Conservation (phyloP, 2,888 invertebrate genomes). For the Drosophila paucipuncta region DNA sequence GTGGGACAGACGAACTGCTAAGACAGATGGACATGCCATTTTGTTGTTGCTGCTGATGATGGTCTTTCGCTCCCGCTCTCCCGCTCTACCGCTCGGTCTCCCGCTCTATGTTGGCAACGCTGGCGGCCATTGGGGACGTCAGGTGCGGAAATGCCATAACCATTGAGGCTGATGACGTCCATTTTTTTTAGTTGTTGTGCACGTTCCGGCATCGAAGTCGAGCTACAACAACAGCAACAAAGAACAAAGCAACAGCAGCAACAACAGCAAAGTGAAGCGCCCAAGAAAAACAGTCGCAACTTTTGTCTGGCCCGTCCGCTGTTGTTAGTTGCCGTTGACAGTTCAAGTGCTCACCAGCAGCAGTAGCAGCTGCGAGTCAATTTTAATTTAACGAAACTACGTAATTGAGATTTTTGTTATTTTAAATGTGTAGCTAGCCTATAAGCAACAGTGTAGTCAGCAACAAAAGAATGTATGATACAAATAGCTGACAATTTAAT, state of each 20-base stretch:
- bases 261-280: constrained; percentile 32
- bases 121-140: constrained; percentile 47
- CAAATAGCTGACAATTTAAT: not conserved
- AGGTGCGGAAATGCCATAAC: constrained; percentile 69
- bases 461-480: not conserved
- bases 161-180: constrained; percentile 72
- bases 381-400: constrained; percentile 69
- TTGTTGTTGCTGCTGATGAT: constrained; percentile 43
- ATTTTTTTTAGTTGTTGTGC: constrained; percentile 67
- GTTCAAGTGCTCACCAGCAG: constrained; percentile 66
- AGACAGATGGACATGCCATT: constrained; percentile 66
- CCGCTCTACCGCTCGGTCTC: not conserved
- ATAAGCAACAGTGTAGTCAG: constrained; percentile 15
- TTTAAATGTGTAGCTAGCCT: constrained; percentile 26
- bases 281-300: constrained; percentile 51
- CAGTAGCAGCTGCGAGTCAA: constrained; percentile 35
- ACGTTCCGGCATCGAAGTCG: constrained; percentile 57
- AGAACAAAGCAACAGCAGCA: constrained; percentile 15
- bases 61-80: not conserved
- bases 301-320: constrained; percentile 8
- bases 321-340: constrained; percentile 43
- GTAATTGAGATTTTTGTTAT: constrained; percentile 55
- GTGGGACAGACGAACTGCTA: constrained; percentile 43
- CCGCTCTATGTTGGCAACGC: constrained; percentile 1
- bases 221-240: constrained; percentile 6